Evolutionary conservation across 2,113 vertebrate species (phyloP).

Genomic region (Stomatorhinus ivindoensis): DNA sequence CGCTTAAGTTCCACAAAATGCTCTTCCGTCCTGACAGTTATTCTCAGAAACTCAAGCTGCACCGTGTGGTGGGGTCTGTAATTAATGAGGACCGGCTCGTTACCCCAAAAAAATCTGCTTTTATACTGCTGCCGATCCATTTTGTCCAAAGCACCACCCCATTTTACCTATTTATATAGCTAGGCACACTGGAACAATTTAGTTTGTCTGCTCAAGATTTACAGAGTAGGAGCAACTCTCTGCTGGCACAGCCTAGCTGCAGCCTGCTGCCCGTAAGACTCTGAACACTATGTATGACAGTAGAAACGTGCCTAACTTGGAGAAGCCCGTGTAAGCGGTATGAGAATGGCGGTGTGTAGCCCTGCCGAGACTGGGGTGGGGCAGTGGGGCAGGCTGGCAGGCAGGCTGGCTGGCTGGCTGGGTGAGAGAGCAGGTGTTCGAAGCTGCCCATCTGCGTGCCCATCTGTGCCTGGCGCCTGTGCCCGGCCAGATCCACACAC

Average conservation of each 20-base stretch:
- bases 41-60: background rate
- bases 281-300: background rate
- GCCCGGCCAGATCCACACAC: constrained; percentile 59
- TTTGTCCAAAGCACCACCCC: background rate
- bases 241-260: background rate
- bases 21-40: background rate
- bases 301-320: background rate
- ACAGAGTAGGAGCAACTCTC: background rate
- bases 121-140: background rate
- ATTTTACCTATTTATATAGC: background rate
- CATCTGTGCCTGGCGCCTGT: constrained; percentile 66
- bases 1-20: background rate
- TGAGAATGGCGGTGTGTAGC: background rate
- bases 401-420: background rate
- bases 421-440: constrained; percentile 61
- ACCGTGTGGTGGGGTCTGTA: background rate
- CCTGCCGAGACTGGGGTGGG: background rate
- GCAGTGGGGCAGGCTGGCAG: background rate
- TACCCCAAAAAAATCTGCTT: background rate
- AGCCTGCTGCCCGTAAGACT: background rate
- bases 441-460: constrained; percentile 69
- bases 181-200: background rate
- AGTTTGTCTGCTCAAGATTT: background rate
- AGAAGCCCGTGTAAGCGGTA: too few species aligned
- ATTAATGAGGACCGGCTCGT: background rate